Evolutionary conservation across 2,888 invertebrate species (phyloP).

Genomic region (Hypercompe scribonia): DNA sequence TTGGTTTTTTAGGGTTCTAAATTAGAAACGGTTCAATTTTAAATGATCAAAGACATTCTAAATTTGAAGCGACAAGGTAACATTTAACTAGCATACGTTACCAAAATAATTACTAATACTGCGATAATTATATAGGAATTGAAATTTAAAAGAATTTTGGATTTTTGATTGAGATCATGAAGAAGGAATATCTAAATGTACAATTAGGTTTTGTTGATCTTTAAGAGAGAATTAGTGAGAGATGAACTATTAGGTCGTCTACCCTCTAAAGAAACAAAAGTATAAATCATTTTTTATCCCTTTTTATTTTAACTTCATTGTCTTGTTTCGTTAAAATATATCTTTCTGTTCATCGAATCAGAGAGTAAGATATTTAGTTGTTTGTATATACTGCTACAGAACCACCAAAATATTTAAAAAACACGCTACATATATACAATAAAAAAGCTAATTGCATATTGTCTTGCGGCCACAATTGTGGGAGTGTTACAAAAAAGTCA

Average conservation of each 20-base stretch:
- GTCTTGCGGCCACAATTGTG: conserved; percentile 79
- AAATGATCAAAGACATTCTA: conserved; percentile 11
- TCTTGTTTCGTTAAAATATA: neutral
- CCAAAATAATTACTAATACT: neutral
- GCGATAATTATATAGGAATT: neutral
- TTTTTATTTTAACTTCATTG: neutral
- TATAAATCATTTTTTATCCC: no score
- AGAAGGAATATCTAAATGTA: no score
- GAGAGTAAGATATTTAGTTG: neutral
- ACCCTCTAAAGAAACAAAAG: neutral
- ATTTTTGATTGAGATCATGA: neutral
- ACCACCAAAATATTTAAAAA: neutral
- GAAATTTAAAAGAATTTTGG: neutral
- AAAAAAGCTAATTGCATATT: conserved; percentile 64
- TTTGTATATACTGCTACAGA: conserved; percentile 23
- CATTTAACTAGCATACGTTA: neutral
- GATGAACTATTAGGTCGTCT: neutral
- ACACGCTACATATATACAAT: conserved; percentile 33
- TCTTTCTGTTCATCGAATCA: no score
- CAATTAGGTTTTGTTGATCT: no score
- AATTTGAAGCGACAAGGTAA: neutral
- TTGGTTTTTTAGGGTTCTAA: conserved; percentile 43
- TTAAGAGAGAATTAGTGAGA: no score
- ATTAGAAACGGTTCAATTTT: conserved; percentile 21
- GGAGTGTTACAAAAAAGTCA: conserved; percentile 69